Conservation (phyloP, 2,888 invertebrate species). For the Cynaeus angustus region DNA sequence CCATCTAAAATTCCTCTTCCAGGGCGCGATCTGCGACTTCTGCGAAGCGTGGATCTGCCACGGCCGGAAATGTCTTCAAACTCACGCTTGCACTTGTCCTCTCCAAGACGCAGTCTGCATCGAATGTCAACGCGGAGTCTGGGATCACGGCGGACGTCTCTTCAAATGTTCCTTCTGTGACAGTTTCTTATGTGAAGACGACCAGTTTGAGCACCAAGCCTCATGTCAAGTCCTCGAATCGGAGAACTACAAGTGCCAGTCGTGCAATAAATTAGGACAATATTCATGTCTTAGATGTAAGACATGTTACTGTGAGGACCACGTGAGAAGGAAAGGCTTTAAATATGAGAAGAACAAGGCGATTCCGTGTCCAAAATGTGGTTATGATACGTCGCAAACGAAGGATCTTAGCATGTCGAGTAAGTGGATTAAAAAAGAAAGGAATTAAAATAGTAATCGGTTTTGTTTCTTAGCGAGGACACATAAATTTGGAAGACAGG, state of each 20-base stretch:
- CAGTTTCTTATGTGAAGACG: slow-evolving; percentile 93
- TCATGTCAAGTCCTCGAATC: slow-evolving; percentile 96
- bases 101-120: slow-evolving; percentile 90
- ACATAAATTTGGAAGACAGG: slow-evolving; percentile 93
- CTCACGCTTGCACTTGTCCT: slow-evolving; percentile 94
- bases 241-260: slow-evolving; percentile 96
- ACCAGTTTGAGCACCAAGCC: slow-evolving; percentile 98
- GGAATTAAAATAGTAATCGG: neutral
- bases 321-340: slow-evolving; percentile 92
- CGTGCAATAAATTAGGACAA: slow-evolving; percentile 95
- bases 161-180: slow-evolving; percentile 94
- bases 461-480: slow-evolving; percentile 78
- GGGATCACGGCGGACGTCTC: slow-evolving; percentile 96
- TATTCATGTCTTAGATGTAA: slow-evolving; percentile 97
- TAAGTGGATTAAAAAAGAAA: slow-evolving; percentile 70
- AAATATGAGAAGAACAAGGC: slow-evolving; percentile 89
- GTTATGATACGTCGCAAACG: slow-evolving; percentile 93
- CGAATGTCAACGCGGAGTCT: slow-evolving; percentile 95
- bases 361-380: slow-evolving; percentile 95
- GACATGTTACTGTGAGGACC: slow-evolving; percentile 97
- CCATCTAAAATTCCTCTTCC: no score
- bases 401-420: slow-evolving; percentile 97
- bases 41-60: slow-evolving; percentile 99
- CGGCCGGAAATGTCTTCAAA: slow-evolving; percentile 90
- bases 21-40: slow-evolving; percentile 97